A percentile compares a stretch with the other conserved stretches of the same genome.
Evolutionary conservation across 23 tunicate genomes (phyloP).

Genomic region (Trididemnum miniatum): DNA sequence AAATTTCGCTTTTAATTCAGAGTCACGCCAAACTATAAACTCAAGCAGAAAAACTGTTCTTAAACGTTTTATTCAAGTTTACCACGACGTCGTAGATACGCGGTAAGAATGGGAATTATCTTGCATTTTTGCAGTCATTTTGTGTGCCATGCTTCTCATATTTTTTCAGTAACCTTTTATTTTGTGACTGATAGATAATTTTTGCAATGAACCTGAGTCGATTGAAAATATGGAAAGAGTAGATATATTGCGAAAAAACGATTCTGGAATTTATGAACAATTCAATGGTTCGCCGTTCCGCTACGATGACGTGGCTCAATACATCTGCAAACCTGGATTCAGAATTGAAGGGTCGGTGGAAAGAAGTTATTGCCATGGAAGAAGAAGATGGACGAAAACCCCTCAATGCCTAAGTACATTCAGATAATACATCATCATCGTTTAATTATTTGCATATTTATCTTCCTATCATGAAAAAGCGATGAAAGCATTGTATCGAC

Average conservation of each 20-base stretch:
- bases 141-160: no score
- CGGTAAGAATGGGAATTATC: no score
- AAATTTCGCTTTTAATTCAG: no score
- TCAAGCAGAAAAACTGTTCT: no score
- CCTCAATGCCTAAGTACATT: neutral
- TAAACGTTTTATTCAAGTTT: no score
- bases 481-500: no score
- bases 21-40: no score
- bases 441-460: no score
- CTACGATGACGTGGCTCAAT: neutral
- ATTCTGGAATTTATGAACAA: neutral
- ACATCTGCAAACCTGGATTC: slow-evolving; percentile 46
- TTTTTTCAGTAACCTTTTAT: neutral
- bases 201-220: slow-evolving; percentile 10
- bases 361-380: slow-evolving; percentile 47
- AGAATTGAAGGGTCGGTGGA: neutral
- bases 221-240: slow-evolving; percentile 17
- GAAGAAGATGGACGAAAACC: slow-evolving; percentile 23
- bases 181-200: slow-evolving; percentile 15
- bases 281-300: neutral
- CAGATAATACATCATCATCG: neutral
- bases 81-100: no score
- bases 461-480: no score
- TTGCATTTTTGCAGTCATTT: no score
- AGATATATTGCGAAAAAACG: slow-evolving; percentile 8